Percentiles rank a stretch among this genome's conserved stretches.
Conservation (phyloP, 2,888 invertebrate species). For the Lasiommata megera region DNA sequence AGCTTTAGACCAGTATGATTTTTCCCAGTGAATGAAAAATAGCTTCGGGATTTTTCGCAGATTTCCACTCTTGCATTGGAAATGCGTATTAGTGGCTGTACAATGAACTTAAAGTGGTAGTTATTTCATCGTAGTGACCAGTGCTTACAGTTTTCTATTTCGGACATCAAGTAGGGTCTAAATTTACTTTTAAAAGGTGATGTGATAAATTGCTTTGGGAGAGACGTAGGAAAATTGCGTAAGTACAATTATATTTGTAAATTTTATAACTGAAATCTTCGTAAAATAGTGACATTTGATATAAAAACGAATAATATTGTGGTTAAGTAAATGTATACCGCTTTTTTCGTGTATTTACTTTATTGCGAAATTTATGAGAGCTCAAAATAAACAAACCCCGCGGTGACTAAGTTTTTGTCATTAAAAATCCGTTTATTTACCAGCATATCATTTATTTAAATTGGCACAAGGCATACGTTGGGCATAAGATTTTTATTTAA, state of each 20-base stretch:
- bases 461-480: too few species aligned
- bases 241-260: conserved; percentile 50
- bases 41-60: conserved; percentile 49
- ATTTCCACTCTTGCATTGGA: conserved; percentile 42
- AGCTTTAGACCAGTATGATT: conserved; percentile 38
- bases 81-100: conserved; percentile 35
- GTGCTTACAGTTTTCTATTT: conserved; percentile 66
- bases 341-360: not conserved
- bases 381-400: too few species aligned
- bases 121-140: conserved; percentile 44
- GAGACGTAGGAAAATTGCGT: conserved; percentile 65
- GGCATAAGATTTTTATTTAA: too few species aligned
- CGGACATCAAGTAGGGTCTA: conserved; percentile 63
- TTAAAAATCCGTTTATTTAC: too few species aligned
- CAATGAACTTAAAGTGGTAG: conserved; percentile 55
- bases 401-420: too few species aligned
- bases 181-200: conserved; percentile 53
- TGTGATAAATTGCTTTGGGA: conserved; percentile 59
- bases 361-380: too few species aligned
- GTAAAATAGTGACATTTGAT: too few species aligned
- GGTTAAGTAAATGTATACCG: not conserved
- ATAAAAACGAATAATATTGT: too few species aligned
- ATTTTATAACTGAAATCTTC: too few species aligned
- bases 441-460: too few species aligned
- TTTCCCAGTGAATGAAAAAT: conserved; percentile 41